Evolutionary conservation across 92 coral and sea anemone genomes (phyloP), one percentile per base, ranked within the genome.

Genomic region (Hydrozoanthus gracilis): DNA sequence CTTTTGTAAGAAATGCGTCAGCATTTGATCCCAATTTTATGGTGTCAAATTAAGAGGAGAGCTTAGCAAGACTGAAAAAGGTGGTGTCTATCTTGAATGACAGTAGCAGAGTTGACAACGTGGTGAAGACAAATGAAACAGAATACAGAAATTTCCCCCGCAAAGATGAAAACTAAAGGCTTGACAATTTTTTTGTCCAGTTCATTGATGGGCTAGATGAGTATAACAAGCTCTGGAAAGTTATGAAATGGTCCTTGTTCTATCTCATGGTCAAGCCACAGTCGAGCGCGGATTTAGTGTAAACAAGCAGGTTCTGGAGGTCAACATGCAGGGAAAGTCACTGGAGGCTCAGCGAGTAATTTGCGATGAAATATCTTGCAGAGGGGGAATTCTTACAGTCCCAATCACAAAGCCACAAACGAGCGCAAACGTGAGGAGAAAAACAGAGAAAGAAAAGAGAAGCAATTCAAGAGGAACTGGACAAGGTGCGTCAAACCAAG

Each of bases 221-320:
- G 60, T 54, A 54, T 54, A 54, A 54, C 60, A 54, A 7, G 60
- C 60, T 54, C 60, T 54, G 60, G 60, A 54, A 0, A 54, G 60
- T 54, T 54, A 54, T 54, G 13, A 54, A 54, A 27, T 27, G 35
- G 35, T 27, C 35, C 35, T 27, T 27, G 35, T 27, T 27, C 35
- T 27, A 2, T 27, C 35, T 27, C 35, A 27, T 27, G 35, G 35
- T 27, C 35, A 27, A 27, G 35, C 35, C 35, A 27, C 35, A 27
- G 35, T 27, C 35, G 35, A 27, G 35, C 35, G 35, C 35, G 65
- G 79, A 50, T 75, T 75, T 75, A 75, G 79, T 75, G 51, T 75
- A 75, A 75, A 75, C 79, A 75, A 75, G 79, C 79, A 75, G 62
- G 79, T 75, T 75, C 79, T 75, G 79, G 79, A 72, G 51, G 77